Base-by-base conservation (phyloP, 2,888 invertebrate species). In the Ceriagrion tenellum region DNA sequence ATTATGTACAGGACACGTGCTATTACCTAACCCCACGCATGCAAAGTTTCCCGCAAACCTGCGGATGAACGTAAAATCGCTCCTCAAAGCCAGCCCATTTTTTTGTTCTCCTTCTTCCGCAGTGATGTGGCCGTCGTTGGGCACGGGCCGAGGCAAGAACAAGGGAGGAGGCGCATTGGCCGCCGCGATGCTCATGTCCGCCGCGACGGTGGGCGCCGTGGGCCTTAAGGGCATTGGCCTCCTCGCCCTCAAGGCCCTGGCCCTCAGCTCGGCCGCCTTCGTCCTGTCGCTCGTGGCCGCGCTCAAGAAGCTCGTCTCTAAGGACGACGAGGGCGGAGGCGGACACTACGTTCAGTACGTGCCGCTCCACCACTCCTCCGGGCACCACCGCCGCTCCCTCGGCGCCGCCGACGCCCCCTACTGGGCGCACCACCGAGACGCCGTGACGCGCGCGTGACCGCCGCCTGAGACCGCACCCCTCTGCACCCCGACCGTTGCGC, bases 251-350 rank as follows among this genome's bases (percentile, higher is more conserved):
- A 98, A 98, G 96, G 97, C 97, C 26, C 96, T 97, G 12, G 97
- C 97, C 96, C 97, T 97, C 95, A 55, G 95, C 90, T 98, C 98
- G 0, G 96, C 98, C 95, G 98, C 98, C 0, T 97, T 98, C 23
- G 97, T 98, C 98, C 97, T 98, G 95, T 98, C 98, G 88, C 97
- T 98, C n/a, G 97, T 98, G 88, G 97, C 98, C 0, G 98, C 98
- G 3, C 97, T 98, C 88, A 98, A 98, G 97, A 98, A 98, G 95
- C 97, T 98, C 95, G 97, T 98, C 0, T 97, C 98, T 2, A 96
- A 97, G 55, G 97, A 97, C 10, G 97, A 97, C 55, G 97, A 97
- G 81, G 98, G 98, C 12, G 95, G 95, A 26, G 95, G 95, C 18
- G 97, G 97, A 90, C 97, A 97, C 95, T 97, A 97, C 95, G 97